Conservation (phyloP, 2,797 vertebrate genomes). For the Schizopygopsis pylzovi region DNA sequence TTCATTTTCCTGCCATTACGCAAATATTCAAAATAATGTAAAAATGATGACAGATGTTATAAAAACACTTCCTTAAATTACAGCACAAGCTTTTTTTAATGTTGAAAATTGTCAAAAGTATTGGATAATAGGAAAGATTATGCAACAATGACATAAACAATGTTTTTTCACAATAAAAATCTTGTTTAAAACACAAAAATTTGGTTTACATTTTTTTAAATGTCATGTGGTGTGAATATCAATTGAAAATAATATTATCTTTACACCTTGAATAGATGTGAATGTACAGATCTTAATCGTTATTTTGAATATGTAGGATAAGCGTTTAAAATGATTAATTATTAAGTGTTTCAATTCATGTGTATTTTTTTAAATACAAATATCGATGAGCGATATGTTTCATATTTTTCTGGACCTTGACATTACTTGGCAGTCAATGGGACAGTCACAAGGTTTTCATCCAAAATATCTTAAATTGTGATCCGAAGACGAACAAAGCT, state of each 20-base stretch:
- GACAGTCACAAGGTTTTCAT: too few relatives aligned
- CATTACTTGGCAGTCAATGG: too few relatives aligned
- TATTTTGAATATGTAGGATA: neutral
- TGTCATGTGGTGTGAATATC: neutral
- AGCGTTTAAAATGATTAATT: too few relatives aligned
- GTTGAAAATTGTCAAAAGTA: neutral
- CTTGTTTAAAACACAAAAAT: neutral
- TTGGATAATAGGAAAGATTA: neutral
- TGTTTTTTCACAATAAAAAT: constrained; percentile 1
- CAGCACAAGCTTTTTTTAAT: neutral
- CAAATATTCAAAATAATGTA: neutral
- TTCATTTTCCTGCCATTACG: neutral
- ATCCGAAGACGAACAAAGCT: too few relatives aligned
- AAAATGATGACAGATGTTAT: neutral
- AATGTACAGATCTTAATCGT: neutral
- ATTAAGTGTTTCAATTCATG: neutral
- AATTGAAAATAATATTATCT: neutral
- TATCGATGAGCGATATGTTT: too few relatives aligned
- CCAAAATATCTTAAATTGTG: too few relatives aligned
- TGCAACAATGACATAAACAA: neutral
- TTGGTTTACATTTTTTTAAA: neutral
- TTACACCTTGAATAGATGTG: neutral
- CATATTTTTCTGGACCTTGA: too few relatives aligned
- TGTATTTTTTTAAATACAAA: too few relatives aligned
- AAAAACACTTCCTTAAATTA: neutral